Evolutionary conservation across 2,113 vertebrate genomes (phyloP).

Genomic region (Morone chrysops): DNA sequence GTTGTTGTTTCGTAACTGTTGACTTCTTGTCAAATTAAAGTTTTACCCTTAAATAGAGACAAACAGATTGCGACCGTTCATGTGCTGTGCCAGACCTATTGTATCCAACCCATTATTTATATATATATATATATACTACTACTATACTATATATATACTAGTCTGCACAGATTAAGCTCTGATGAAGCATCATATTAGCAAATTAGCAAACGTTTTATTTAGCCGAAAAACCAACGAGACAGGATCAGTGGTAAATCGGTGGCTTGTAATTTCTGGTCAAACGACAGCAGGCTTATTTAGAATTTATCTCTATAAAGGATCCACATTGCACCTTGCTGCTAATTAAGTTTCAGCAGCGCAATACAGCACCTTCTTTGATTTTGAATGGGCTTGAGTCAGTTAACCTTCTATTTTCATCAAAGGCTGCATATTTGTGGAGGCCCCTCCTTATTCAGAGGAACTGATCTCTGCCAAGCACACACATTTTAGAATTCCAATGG

Average conservation of each 20-base stretch:
- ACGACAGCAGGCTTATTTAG: background rate
- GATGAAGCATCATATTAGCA: too few relatives aligned
- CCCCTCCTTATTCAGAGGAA: background rate
- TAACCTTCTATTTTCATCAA: conserved; percentile 3
- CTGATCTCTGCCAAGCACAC: conserved; percentile 11
- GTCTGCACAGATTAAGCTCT: too few relatives aligned
- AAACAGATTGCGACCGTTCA: conserved; percentile 1
- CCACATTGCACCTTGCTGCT: background rate
- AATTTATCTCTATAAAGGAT: background rate
- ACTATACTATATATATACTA: too few relatives aligned
- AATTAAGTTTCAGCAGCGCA: conserved; percentile 18
- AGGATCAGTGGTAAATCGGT: background rate
- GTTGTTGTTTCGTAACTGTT: background rate
- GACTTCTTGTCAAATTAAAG: background rate
- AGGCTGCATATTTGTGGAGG: background rate
- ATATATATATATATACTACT: too few relatives aligned
- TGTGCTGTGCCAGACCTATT: conserved; percentile 4
- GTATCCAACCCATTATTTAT: conserved; percentile 11
- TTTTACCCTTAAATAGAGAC: background rate
- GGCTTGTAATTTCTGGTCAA: background rate
- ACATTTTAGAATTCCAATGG: background rate
- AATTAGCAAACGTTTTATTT: too few relatives aligned
- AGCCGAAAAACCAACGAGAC: too few relatives aligned
- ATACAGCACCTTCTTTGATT: background rate
- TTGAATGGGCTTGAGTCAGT: background rate